Conservation (phyloP, 2,113 vertebrate genomes). For the Dryoscopus gambensis region DNA sequence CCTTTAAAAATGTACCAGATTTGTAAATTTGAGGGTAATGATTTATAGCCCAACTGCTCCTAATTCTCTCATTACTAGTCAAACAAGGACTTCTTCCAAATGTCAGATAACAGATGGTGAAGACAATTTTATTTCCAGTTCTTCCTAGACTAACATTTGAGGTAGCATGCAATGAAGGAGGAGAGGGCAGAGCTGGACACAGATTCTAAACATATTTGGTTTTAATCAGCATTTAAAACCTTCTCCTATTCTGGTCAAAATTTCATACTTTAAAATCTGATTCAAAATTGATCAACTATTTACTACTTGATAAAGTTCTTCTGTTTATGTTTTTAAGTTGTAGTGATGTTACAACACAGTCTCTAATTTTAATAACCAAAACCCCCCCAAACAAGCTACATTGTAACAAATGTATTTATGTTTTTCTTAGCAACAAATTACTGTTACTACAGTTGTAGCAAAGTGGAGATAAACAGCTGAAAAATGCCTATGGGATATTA, state of each 20-base stretch:
- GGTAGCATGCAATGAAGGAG: neutral
- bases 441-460: neutral
- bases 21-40: neutral
- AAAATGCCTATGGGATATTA: neutral
- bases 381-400: neutral
- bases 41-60: neutral
- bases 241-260: neutral
- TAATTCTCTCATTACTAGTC: neutral
- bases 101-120: constrained; percentile 15
- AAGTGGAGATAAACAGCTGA: neutral
- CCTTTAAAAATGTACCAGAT: neutral
- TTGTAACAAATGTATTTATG: neutral
- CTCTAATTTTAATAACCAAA: neutral
- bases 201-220: neutral
- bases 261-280: neutral
- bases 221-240: neutral
- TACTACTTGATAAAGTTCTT: neutral
- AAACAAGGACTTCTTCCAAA: constrained; percentile 1
- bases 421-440: neutral
- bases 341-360: neutral
- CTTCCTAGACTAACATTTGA: neutral
- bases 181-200: neutral
- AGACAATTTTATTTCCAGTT: neutral
- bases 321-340: neutral
- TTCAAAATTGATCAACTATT: neutral